Conservation (phyloP, 2,888 invertebrate species). For the Beris morrisii region DNA sequence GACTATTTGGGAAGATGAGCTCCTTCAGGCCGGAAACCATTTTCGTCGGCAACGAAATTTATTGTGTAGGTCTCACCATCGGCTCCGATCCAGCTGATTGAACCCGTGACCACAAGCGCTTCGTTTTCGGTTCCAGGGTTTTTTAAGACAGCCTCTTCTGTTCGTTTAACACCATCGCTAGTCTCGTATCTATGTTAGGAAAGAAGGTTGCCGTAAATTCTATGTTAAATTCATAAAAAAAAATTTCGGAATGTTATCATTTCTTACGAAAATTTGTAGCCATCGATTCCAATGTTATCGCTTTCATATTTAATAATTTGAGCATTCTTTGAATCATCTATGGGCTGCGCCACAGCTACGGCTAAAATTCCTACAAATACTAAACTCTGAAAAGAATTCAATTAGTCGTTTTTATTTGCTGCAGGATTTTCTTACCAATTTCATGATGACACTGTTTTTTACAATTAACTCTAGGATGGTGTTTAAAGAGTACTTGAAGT, state of each 20-base stretch:
- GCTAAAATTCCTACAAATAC: neutral
- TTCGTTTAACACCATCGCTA: slow-evolving; percentile 64
- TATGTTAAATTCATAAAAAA: neutral
- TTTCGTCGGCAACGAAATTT: slow-evolving; percentile 53
- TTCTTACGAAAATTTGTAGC: slow-evolving; percentile 60
- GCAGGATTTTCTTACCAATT: slow-evolving; percentile 12
- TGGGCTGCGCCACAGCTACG: slow-evolving; percentile 44
- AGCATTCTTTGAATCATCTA: slow-evolving; percentile 57
- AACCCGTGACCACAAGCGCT: slow-evolving; percentile 63
- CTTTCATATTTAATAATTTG: slow-evolving; percentile 64
- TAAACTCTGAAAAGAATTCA: too few species aligned
- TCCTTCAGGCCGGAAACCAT: slow-evolving; percentile 55
- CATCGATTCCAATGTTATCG: slow-evolving; percentile 61
- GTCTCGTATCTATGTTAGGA: slow-evolving; percentile 61
- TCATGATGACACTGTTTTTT: slow-evolving; percentile 4
- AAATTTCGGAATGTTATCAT: neutral
- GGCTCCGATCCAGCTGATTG: slow-evolving; percentile 62
- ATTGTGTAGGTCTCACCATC: slow-evolving; percentile 65
- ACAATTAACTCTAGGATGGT: neutral
- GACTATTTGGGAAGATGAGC: slow-evolving; percentile 50
- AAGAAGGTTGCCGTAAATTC: slow-evolving; percentile 2
- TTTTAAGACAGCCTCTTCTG: slow-evolving; percentile 63
- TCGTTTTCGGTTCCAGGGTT: slow-evolving; percentile 66
- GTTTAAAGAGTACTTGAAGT: slow-evolving; percentile 3
- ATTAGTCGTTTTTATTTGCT: neutral